Evolutionary conservation across 2,888 invertebrate species (phyloP).

Genomic region (Rhimphoctona megacephalus): DNA sequence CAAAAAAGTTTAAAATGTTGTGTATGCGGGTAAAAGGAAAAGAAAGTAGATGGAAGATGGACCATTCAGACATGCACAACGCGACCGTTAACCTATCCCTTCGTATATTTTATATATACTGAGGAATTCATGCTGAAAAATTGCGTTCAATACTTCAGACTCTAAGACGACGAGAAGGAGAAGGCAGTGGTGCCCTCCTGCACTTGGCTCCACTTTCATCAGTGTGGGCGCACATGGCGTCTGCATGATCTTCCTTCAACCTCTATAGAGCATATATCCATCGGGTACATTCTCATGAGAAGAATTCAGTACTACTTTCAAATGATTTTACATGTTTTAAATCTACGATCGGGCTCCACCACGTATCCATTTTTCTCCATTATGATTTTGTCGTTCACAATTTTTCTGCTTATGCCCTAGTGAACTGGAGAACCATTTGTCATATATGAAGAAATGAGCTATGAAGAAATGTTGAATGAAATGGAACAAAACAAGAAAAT

Average conservation of each 20-base stretch:
- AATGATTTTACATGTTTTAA: too few relatives aligned
- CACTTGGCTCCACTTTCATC: constrained; percentile 4
- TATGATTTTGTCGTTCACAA: too few relatives aligned
- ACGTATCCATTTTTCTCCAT: too few relatives aligned
- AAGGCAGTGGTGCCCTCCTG: neutral
- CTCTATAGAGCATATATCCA: too few relatives aligned
- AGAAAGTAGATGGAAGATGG: constrained; percentile 12
- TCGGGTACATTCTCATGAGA: too few relatives aligned
- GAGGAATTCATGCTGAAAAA: too few relatives aligned
- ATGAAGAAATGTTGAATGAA: neutral
- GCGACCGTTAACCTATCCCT: constrained; percentile 54
- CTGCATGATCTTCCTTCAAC: too few relatives aligned
- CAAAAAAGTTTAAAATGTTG: neutral
- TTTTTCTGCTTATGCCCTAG: too few relatives aligned
- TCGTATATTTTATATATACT: constrained; percentile 55
- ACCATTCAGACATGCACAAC: constrained; percentile 35
- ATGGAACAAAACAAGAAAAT: neutral
- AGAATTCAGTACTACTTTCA: too few relatives aligned
- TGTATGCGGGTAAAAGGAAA: neutral
- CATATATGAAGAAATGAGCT: too few relatives aligned
- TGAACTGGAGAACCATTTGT: too few relatives aligned
- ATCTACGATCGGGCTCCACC: too few relatives aligned
- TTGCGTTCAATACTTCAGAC: constrained; percentile 48
- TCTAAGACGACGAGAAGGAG: neutral
- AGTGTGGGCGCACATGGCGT: neutral